These are phyloP conservation scores for Parus major DNA, from an alignment of 2,113 vertebrate species.

Conservation along the genomic window DNA sequence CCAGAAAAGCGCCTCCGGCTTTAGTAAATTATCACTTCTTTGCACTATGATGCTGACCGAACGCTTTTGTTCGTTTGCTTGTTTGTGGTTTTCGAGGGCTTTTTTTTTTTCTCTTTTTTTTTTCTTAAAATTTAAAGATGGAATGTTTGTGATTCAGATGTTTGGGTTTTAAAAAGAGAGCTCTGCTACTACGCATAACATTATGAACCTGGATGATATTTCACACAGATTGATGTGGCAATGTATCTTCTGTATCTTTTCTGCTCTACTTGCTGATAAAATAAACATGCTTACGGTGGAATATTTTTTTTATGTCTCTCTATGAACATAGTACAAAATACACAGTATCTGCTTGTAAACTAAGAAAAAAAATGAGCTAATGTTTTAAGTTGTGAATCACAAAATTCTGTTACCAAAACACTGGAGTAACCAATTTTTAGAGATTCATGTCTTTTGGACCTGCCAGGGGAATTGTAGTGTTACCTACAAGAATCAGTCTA, in stretches of 20 bases:
- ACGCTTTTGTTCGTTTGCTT: background rate
- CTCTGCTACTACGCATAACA: background rate
- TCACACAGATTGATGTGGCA: background rate
- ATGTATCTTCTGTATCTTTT: background rate
- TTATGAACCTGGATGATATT: background rate
- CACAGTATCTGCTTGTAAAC: accelerated
- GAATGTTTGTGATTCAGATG: accelerated
- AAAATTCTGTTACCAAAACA: background rate
- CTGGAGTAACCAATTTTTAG: background rate
- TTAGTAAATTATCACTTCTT: background rate
- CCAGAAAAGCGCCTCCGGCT: background rate
- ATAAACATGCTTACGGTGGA: background rate
- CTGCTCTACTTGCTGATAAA: background rate
- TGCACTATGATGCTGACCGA: background rate
- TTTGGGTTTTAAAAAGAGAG: background rate
- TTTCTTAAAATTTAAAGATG: background rate
- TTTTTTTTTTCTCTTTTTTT: background rate
- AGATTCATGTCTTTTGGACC: background rate
- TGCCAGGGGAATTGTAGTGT: background rate
- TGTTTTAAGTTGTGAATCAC: background rate
- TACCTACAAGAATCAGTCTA: background rate
- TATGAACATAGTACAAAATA: background rate
- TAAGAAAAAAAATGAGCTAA: background rate
- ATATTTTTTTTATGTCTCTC: background rate
- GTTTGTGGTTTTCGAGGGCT: accelerated